Conservation (phyloP, 2,888 invertebrate species). For the Drosophila algonquin region DNA sequence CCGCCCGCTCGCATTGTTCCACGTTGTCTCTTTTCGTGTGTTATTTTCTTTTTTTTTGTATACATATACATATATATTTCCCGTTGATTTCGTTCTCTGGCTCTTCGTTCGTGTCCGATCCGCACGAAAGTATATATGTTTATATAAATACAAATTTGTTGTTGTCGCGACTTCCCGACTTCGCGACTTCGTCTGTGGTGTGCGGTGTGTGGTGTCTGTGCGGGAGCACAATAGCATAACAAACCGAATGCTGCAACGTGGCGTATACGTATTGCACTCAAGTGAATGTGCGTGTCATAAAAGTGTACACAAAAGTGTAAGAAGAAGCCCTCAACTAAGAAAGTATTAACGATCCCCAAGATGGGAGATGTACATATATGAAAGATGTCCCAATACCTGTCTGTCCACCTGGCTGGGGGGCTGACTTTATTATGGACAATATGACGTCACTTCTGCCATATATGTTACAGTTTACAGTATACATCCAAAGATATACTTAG, state of each 20-base stretch:
- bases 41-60: conserved; percentile 25
- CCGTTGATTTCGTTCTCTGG: conserved; percentile 22
- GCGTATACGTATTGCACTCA: conserved; percentile 61
- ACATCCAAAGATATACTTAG: not conserved
- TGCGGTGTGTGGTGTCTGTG: not conserved
- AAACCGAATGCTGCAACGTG: conserved; percentile 47
- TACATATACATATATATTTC: conserved; percentile 5
- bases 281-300: conserved; percentile 40
- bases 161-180: not conserved
- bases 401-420: conserved; percentile 24
- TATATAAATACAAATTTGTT: not conserved
- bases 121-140: not conserved
- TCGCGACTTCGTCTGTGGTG: not conserved
- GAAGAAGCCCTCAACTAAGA: not conserved
- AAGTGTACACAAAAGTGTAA: conserved; percentile 7
- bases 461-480: not conserved
- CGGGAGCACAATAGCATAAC: conserved; percentile 1
- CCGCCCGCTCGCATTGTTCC: conserved; percentile 21
- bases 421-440: conserved; percentile 7
- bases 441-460: conserved; percentile 57
- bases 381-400: not conserved
- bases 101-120: not conserved
- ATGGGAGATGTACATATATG: not conserved
- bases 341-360: not conserved
- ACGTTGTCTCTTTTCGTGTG: conserved; percentile 24